phyloP scores from a whole-genome alignment of 2,113 vertebrate species.

The Addax nasomaculatus region DNA sequence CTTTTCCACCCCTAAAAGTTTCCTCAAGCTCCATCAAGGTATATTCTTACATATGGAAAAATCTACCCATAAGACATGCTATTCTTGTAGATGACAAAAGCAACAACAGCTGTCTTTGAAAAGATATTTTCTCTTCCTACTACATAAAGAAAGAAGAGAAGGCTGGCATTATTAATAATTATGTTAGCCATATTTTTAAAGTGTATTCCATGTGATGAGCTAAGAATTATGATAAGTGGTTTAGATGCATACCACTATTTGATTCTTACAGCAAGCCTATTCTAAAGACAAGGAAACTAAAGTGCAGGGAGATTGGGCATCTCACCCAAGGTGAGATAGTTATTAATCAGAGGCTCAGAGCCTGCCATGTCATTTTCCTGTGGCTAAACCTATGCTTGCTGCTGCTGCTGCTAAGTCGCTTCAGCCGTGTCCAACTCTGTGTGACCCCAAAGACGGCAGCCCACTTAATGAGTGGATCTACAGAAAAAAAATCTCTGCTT shows the following conservation, averaged over 20 bases:
- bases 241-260: background rate
- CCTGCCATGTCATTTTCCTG: background rate
- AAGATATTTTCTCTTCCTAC: background rate
- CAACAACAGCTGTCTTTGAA: background rate
- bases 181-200: background rate
- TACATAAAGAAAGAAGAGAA: background rate
- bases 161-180: background rate
- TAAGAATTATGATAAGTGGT: background rate
- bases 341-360: background rate
- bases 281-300: background rate
- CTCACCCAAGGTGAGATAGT: background rate
- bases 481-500: background rate
- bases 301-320: background rate
- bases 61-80: background rate
- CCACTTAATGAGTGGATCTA: background rate
- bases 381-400: background rate
- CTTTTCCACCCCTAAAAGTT: background rate
- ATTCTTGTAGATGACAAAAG: background rate
- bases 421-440: too few relatives aligned
- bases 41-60: background rate
- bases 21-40: background rate
- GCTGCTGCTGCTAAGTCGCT: too few relatives aligned
- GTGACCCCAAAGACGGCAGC: too few relatives aligned
- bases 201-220: background rate
- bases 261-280: background rate